Conservation (phyloP, 2,113 vertebrate species). For the Elachura formosa region DNA sequence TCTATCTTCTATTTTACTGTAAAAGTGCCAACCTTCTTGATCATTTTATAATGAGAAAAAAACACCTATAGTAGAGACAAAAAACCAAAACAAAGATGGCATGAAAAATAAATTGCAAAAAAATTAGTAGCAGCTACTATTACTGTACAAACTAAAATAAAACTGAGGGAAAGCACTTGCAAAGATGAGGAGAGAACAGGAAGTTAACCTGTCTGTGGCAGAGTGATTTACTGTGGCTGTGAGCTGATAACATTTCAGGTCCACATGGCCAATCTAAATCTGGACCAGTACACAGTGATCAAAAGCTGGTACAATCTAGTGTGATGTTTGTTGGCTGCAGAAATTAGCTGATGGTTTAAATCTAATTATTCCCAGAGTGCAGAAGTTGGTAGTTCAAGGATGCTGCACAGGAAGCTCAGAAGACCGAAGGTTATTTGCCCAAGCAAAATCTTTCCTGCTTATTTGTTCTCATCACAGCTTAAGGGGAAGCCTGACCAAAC, state of each 20-base stretch:
- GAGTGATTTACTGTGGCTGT: not conserved
- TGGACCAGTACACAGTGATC: not conserved
- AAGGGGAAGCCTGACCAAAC: not conserved
- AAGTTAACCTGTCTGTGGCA: not conserved
- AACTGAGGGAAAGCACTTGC: not conserved
- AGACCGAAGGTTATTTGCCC: not conserved
- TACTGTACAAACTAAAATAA: not conserved
- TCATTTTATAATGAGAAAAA: not conserved
- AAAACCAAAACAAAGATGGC: not conserved
- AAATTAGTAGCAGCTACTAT: not conserved
- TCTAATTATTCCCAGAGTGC: not conserved
- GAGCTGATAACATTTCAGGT: not conserved
- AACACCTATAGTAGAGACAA: not conserved
- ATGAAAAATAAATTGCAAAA: not conserved
- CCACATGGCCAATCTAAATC: not conserved
- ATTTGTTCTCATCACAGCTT: not conserved
- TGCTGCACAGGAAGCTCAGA: not conserved
- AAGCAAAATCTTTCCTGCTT: not conserved
- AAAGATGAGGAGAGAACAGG: not conserved
- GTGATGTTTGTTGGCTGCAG: not conserved
- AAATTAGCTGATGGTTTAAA: not conserved
- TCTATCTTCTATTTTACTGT: not conserved
- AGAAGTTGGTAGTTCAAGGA: not conserved
- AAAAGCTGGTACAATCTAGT: not conserved
- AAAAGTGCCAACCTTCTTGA: not conserved